Evolutionary conservation across 2,888 invertebrate genomes (phyloP), one percentile per base, ranked within the genome.

Genomic region (Oithona nana): DNA sequence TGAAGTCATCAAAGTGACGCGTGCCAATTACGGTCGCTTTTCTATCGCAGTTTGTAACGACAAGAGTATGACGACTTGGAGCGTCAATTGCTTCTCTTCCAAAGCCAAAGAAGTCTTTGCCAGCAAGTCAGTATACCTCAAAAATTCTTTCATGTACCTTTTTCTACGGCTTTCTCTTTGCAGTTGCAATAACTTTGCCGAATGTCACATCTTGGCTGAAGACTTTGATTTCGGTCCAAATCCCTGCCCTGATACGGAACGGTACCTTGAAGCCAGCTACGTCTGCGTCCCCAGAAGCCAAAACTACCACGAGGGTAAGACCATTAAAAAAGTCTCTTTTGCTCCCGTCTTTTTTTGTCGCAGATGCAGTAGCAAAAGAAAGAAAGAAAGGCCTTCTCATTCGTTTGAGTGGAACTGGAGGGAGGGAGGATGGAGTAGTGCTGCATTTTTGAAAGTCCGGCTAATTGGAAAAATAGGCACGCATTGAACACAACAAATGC

Each of bases 1-100:
- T 39, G 20, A n/a, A 22, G 57, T 57, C 1, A 57, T 57, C n/a
- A 24, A 57, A 28, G 28, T 57, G 26, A 57, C 57, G 16, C 28
- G 57, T 13, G 57, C 57, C 57, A 57, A 57, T 28, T 57, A 57
- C 28, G 57, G 57, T n/a, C 28, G 57, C 11, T 57, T 57, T 22
- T 57, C 57, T 13, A 57, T 57, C 20, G 57, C 57, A 13, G 28
- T 57, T 28, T 57, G 57, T 8, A 57, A 57, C 28, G 57, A 57
- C n/a, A 28, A 57, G 30, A 28, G 57, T 28, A 22, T 24, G n/a
- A 57, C 57, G n/a, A 28, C 24, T 28, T 57, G 57, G 57, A 28
- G 26, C 3, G 57, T 57, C 57, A 57, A 57, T 28, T 57, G 57
- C 57, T 57, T 28, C 30, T n/a, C 57, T 28, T 30, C 57, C 2